Conservation (phyloP, 2,888 invertebrate species). For the Lissonota sp. region DNA sequence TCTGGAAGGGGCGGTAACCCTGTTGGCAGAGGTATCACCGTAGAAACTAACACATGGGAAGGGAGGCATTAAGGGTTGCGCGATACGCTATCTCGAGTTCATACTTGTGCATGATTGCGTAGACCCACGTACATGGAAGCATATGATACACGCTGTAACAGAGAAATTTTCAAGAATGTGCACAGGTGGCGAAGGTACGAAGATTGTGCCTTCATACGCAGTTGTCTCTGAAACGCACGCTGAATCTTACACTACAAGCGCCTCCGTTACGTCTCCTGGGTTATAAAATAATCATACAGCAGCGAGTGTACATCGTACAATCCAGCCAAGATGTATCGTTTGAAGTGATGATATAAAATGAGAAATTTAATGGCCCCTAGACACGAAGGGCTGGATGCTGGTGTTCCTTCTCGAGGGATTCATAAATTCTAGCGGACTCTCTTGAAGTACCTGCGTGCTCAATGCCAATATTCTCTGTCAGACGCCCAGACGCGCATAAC, state of each 20-base stretch:
- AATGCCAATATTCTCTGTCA: too few species aligned
- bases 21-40: conserved; percentile 20
- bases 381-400: too few species aligned
- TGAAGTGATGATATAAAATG: background rate
- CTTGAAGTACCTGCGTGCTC: too few species aligned
- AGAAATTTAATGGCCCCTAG: too few species aligned
- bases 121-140: background rate
- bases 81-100: conserved; percentile 63
- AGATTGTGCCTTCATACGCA: background rate
- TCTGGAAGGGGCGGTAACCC: conserved; percentile 29
- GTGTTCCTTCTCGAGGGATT: too few species aligned
- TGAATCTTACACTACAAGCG: background rate
- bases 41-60: background rate
- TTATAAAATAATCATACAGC: conserved; percentile 1
- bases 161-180: background rate
- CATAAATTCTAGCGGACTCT: too few species aligned
- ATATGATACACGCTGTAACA: background rate
- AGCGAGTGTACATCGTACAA: background rate
- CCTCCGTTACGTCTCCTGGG: background rate
- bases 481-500: too few species aligned
- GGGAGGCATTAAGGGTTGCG: conserved; percentile 46
- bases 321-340: background rate
- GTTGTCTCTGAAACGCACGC: background rate
- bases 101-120: conserved; percentile 55
- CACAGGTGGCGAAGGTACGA: background rate